phyloP scores from a whole-genome alignment of 2,113 vertebrate genomes.

The Gavialis gangeticus region DNA sequence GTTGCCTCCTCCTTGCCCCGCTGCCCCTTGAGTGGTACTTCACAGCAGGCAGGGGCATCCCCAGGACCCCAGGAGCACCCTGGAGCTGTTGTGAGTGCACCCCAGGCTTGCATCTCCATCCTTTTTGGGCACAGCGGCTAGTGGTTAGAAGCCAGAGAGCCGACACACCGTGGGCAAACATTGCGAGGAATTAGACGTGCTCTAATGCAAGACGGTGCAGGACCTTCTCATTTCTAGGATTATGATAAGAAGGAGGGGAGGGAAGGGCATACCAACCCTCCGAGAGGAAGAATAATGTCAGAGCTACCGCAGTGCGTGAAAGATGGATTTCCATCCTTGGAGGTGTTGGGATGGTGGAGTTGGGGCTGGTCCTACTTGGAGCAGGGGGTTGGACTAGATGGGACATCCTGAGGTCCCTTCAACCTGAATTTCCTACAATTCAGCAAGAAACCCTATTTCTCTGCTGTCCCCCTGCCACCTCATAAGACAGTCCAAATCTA shows the following conservation, averaged over 20 bases:
- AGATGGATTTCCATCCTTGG: background rate
- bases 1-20: background rate
- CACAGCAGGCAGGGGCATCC: background rate
- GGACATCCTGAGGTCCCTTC: no score
- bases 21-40: background rate
- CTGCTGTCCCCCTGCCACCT: background rate
- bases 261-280: background rate
- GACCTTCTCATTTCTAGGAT: background rate
- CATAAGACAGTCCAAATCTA: background rate
- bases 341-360: no score
- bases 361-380: no score
- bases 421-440: background rate
- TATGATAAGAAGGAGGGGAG: no score
- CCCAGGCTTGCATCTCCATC: background rate
- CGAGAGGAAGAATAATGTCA: background rate
- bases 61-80: background rate
- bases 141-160: background rate
- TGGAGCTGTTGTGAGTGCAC: background rate
- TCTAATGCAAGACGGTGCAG: background rate
- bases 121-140: background rate
- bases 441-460: background rate
- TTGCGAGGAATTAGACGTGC: background rate
- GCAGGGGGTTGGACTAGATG: no score
- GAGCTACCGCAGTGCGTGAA: background rate
- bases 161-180: background rate